A percentile compares a stretch with the other conserved stretches of the same genome.
Conservation (phyloP, 2,797 vertebrate species). For the Pipistrellus kuhlii region DNA sequence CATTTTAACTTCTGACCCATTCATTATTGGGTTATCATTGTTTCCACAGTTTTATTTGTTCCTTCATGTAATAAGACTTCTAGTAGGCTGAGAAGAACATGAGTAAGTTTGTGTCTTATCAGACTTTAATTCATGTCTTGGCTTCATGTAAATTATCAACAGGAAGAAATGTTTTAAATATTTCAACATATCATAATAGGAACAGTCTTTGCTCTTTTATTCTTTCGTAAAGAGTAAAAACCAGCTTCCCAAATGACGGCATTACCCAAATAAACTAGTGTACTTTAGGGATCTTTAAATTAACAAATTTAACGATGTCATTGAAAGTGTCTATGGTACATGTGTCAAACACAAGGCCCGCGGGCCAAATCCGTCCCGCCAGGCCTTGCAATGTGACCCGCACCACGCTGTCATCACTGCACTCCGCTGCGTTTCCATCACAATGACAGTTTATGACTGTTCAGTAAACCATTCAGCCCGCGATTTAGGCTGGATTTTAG, state of each 20-base stretch:
- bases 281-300: background rate
- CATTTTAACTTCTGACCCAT: background rate
- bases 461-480: too few species aligned
- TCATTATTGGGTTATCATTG: background rate
- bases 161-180: background rate
- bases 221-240: slow-evolving; percentile 19
- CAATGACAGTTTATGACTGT: too few species aligned
- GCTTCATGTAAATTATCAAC: slow-evolving; percentile 13
- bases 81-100: background rate
- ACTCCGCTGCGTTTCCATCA: too few species aligned
- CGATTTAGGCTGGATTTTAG: too few species aligned
- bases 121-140: background rate
- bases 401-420: too few species aligned
- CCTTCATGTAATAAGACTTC: background rate
- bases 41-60: background rate
- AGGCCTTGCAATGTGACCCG: too few species aligned
- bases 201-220: background rate
- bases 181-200: background rate
- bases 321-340: background rate
- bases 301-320: background rate
- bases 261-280: background rate
- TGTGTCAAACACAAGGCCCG: too few species aligned
- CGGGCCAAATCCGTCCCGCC: too few species aligned
- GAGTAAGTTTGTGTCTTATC: background rate
- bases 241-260: background rate